Evolutionary conservation across 2,797 vertebrate genomes (phyloP).

Genomic region (Lepidocolaptes lacrymiger): DNA sequence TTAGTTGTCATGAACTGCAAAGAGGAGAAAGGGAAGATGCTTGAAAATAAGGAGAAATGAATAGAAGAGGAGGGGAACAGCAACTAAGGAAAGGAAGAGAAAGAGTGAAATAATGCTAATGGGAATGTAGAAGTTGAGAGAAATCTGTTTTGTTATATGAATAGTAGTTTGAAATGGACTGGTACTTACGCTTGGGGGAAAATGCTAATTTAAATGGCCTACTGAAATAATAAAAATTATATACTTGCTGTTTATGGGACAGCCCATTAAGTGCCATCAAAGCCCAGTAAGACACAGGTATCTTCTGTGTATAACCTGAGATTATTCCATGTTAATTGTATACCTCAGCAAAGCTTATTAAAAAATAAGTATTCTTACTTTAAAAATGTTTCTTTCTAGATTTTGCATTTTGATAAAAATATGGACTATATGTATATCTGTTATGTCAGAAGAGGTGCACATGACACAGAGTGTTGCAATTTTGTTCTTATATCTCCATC

Average conservation of each 20-base stretch:
- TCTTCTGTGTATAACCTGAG: not conserved
- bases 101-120: not conserved
- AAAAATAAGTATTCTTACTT: not conserved
- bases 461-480: not conserved
- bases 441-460: not conserved
- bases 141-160: not conserved
- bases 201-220: not conserved
- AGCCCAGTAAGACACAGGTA: not conserved
- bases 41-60: not conserved
- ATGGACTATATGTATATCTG: not conserved
- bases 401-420: not conserved
- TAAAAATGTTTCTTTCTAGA: not conserved
- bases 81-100: not conserved
- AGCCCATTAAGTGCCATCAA: not conserved
- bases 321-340: not conserved
- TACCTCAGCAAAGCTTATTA: not conserved
- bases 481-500: not conserved
- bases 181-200: not conserved
- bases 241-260: not conserved
- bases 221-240: not conserved
- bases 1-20: not conserved
- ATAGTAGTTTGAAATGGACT: not conserved
- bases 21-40: not conserved
- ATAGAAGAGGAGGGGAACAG: not conserved
- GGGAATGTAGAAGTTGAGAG: not conserved